Percentiles rank a stretch among this genome's conserved stretches.
These are phyloP conservation scores for Irena cyanogastra DNA, from an alignment of 2,113 vertebrate species.

Conservation along the genomic window DNA sequence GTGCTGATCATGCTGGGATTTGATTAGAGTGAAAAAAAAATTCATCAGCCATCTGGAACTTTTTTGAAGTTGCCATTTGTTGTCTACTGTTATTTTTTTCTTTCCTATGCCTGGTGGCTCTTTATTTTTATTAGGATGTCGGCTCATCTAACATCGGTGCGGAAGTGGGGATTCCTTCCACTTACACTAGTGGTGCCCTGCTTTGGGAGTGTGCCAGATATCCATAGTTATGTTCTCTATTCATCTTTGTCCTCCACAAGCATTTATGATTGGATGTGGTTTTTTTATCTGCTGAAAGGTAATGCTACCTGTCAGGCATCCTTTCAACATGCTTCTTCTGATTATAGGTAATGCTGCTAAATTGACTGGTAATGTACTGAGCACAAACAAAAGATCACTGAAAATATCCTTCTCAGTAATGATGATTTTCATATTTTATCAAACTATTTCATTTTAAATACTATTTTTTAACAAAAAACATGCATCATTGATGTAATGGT, in stretches of 20 bases:
- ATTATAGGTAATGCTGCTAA: neutral
- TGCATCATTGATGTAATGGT: neutral
- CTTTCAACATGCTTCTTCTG: neutral
- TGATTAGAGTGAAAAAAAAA: neutral
- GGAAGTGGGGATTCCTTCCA: neutral
- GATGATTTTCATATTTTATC: neutral
- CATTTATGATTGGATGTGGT: neutral
- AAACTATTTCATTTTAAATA: neutral
- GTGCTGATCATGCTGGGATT: fast-evolving
- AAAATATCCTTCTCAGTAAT: neutral
- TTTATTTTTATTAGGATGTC: neutral
- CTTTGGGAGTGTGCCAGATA: neutral
- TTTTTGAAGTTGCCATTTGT: neutral
- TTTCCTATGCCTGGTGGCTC: neutral
- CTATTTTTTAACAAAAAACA: neutral
- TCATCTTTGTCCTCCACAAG: neutral
- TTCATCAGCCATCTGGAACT: neutral
- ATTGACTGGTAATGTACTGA: neutral
- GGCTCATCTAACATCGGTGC: neutral
- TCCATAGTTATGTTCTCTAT: neutral
- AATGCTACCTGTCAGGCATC: neutral
- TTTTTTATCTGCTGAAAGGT: neutral
- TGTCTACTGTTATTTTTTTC: neutral
- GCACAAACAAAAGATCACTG: neutral
- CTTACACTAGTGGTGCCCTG: neutral